Base-by-base conservation (phyloP, 2,888 invertebrate genomes). In the Uropetala carovei region DNA sequence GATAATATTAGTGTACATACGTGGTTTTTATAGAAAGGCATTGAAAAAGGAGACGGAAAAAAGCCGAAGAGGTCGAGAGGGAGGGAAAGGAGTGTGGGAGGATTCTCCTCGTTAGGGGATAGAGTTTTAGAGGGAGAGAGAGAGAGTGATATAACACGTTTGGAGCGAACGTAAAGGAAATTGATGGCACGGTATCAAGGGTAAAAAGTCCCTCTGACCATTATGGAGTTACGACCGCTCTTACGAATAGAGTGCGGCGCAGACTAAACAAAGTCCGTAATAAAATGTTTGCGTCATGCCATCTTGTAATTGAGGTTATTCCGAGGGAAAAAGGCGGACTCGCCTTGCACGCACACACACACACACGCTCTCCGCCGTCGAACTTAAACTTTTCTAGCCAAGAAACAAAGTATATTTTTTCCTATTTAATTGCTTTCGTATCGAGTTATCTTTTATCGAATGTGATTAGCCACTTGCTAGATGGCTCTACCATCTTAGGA, bases 221-320 rank as follows among this genome's bases (percentile, higher is more conserved):
- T 68, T 43, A 68, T 43, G 68, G 89, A 89, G 89, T 89, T 89
- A 89, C 89, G 89, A 89, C 89, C 89, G 64, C 64, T 86, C 89
- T 89, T 89, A 64, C 60, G 89, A 60, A 89, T 89, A 64, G 89
- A 89, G 89, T 89, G 89, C 89, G 64, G 43, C 9, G 89, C 10
- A 68, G n/a, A 89, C 89, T 89, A 89, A 89, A 89, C 89, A 89
- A 89, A 89, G 68, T 89, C 64, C 18, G 89, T 64, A 89, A 89
- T 89, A 89, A 89, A 89, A 89, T 89, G 64, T 89, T 89, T 60
- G 64, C 89, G 89, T 89, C 89, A 60, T 89, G 43, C 89, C 89
- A 68, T 89, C 89, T 68, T 89, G 89, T 89, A 89, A 89, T 89
- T 89, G 89, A 89, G 89, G 89, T 56, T 89, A 89, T 89, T 89